Conservation (phyloP, 2,888 invertebrate genomes). For the Empis livida region DNA sequence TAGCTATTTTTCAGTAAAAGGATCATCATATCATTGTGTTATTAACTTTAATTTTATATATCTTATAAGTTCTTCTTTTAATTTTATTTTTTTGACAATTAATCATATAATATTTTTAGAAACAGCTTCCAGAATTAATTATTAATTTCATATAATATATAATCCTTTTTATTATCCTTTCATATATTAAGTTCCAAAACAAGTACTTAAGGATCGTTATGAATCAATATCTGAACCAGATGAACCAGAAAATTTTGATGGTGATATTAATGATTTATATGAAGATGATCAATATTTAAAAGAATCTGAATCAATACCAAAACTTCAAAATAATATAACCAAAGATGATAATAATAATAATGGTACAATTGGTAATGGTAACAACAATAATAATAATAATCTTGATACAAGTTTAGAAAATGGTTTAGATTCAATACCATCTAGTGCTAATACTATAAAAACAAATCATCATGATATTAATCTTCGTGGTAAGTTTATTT, state of each 20-base stretch:
- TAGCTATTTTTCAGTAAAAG: no score
- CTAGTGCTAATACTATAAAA: constrained; percentile 30
- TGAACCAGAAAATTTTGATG: constrained; percentile 47
- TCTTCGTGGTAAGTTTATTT: constrained; percentile 27
- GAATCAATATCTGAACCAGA: constrained; percentile 68
- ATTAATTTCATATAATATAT: no score
- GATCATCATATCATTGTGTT: no score
- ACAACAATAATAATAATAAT: constrained; percentile 7
- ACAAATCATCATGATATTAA: constrained; percentile 30
- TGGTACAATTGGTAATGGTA: constrained; percentile 6
- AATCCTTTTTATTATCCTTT: no score
- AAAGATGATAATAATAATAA: constrained; percentile 12
- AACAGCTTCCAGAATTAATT: no score
- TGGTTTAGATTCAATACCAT: background rate
- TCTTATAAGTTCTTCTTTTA: background rate
- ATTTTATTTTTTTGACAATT: no score
- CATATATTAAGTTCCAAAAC: constrained; percentile 56
- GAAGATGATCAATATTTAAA: constrained; percentile 43
- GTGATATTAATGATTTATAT: constrained; percentile 40
- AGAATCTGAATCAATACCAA: constrained; percentile 43
- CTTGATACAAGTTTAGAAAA: background rate
- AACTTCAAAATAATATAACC: constrained; percentile 30
- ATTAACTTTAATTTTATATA: no score
- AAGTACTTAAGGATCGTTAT: constrained; percentile 70
- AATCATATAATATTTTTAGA: no score